Base-by-base conservation (phyloP, 1,140 invertebrate species). In the Temnothorax nylanderi region DNA sequence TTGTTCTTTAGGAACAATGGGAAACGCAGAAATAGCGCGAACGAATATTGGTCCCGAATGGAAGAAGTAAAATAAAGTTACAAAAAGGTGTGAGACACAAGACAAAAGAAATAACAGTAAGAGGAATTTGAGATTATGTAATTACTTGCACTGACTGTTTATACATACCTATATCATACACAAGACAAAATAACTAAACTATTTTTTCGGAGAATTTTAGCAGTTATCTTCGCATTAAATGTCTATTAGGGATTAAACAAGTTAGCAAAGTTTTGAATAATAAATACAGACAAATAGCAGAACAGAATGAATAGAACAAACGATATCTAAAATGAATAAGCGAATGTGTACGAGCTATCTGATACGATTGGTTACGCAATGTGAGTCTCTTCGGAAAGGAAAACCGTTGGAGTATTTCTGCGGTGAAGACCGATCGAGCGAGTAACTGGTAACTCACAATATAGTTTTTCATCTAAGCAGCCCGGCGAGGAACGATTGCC, bases 1-100 rank as follows among this genome's bases (percentile, higher is more conserved):
- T 80, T 90, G 78, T 78, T 87, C 89, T 69, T n/a, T 21, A 37
- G 77, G 11, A 90, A 89, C 89, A 90, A 90, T 90, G 37, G 1
- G 11, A 60, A 56, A 34, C 62, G 51, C 26, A 51, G 77, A 18
- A 69, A 26, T 47, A 47, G 32, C 47, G 34, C 4, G 47, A 81
- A 81, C 34, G 64, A 21, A 81, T 56, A 69, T 54, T 26, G 47
- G 6, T 44, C 7, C 32, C 62, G 5, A 32, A 26, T 18, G n/a
- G 16, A 69, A 69, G 11, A 13, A 69, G 13, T 21, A 26, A 81
- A 44, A 56, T 81, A 56, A 56, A 32, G 16, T 8, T 51, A 47
- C 10, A 34, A 34, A 51, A 80, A 41, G 32, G n/a, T 80, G n/a
- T 34, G 3, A 60, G 8, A 44, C 58, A 6, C 44, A n/a, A n/a